Conservation (phyloP, 2,113 vertebrate genomes). For the Notiomystis cincta region DNA sequence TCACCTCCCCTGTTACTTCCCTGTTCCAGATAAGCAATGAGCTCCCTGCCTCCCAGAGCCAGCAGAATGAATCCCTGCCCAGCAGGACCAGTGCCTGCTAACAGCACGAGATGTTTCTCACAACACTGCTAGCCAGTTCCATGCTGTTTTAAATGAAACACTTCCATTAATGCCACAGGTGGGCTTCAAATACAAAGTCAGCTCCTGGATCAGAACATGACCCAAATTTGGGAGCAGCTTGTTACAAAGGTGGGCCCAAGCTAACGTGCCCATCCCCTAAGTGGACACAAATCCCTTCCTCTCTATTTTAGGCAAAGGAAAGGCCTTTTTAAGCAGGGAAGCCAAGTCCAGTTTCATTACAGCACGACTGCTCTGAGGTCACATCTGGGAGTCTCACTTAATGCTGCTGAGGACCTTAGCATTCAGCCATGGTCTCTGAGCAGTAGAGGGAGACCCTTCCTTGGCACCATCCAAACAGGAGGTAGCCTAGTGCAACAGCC, state of each 20-base stretch:
- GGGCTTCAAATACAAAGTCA: not conserved
- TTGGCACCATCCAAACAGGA: not conserved
- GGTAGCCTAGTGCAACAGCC: not conserved
- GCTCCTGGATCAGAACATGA: not conserved
- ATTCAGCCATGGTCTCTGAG: not conserved
- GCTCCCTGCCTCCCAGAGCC: not conserved
- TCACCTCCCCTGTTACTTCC: not conserved
- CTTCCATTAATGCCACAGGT: not conserved
- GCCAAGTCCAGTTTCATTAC: not conserved
- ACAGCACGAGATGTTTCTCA: not conserved
- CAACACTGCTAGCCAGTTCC: not conserved
- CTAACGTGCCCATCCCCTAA: not conserved
- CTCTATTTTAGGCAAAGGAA: not conserved
- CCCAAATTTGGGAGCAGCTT: not conserved
- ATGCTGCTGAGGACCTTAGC: not conserved
- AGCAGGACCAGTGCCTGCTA: not conserved
- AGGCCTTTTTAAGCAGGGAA: not conserved
- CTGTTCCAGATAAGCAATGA: not conserved
- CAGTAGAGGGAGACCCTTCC: not conserved
- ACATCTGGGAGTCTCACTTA: fast-evolving
- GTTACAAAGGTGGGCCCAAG: not conserved
- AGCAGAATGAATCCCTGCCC: not conserved
- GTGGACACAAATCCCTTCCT: not conserved
- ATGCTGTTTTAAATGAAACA: constrained; percentile 42
- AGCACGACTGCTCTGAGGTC: not conserved